Evolutionary conservation across 2,888 invertebrate species (phyloP), one percentile per base, ranked within the genome.

Genomic region (Xestia rhomboidea): DNA sequence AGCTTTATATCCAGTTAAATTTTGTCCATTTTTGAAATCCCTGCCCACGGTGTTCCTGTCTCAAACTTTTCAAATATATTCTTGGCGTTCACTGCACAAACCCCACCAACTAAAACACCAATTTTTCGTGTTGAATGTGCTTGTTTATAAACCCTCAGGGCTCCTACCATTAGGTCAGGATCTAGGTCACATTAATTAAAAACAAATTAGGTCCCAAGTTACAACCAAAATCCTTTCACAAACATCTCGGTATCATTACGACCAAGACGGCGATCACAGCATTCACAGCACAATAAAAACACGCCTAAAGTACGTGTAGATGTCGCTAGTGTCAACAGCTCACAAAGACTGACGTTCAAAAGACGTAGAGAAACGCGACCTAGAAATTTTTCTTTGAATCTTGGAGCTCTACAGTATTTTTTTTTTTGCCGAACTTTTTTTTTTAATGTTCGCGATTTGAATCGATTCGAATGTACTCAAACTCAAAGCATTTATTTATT

Each of bases 241-340:
- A 67, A 30, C 3, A 44, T 38, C 15, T 13, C 24, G 15, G 62
- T 57, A 46, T 60, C 63, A 64, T 68, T 67, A 79, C 63, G 63
- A 74, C 41, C 51, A 46, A 81, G 76, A 71, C 49, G 41, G 57
- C 74, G 51, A 85, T 79, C 71, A 71, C 60, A 21, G 76, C 46
- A 60, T 60, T 30, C 60, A 34, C 21, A 34, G 62, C 6, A 79
- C 57, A 85, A 78, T 79, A 84, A 77, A 80, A 88, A 81, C 64
- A 68, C 27, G 51, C 51, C 63, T 76, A 3, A 79, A 83, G 76
- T 64, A 81, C 46, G 5, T 34, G 27, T 27, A 78, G 78, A 79
- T 83, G 81, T 71, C 81, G 54, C 79, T 69, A 79, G 78, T 87
- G 83, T 88, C 87, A 88, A 85, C 85, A 63, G 67, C 24, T 70